phyloP scores from a whole-genome alignment of 2,113 vertebrate genomes.

The Macaca fascicularis region DNA sequence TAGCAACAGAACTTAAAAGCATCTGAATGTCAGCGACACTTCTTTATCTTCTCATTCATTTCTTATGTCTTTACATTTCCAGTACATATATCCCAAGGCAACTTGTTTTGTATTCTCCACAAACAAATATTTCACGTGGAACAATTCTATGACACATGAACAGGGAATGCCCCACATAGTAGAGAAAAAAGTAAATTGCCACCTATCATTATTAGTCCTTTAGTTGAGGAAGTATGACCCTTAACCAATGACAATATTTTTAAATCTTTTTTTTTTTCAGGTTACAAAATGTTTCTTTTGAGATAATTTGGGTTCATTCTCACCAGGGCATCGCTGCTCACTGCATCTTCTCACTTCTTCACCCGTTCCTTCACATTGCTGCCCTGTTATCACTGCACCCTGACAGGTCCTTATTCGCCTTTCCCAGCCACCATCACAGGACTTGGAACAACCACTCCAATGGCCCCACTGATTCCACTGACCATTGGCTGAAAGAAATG shows the following conservation, averaged over 20 bases:
- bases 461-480: conserved; percentile 99
- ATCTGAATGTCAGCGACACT: background rate
- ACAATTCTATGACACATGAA: background rate
- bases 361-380: conserved; percentile 93
- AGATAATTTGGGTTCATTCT: conserved; percentile 66
- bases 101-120: background rate
- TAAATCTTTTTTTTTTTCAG: background rate
- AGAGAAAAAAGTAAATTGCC: background rate
- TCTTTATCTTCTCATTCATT: background rate
- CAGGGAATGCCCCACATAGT: background rate
- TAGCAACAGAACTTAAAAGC: background rate
- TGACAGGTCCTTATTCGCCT: conserved; percentile 93
- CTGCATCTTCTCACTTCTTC: conserved; percentile 97
- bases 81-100: background rate
- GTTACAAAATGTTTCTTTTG: background rate
- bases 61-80: background rate
- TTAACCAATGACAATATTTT: background rate
- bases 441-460: conserved; percentile 98
- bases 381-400: conserved; percentile 91
- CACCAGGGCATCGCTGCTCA: conserved; percentile 97
- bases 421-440: conserved; percentile 98
- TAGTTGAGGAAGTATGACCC: background rate
- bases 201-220: background rate
- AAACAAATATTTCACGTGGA: background rate
- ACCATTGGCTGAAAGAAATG: conserved; percentile 91